Evolutionary conservation across 2,113 vertebrate species (phyloP).

Genomic region (Lamprotornis superbus): DNA sequence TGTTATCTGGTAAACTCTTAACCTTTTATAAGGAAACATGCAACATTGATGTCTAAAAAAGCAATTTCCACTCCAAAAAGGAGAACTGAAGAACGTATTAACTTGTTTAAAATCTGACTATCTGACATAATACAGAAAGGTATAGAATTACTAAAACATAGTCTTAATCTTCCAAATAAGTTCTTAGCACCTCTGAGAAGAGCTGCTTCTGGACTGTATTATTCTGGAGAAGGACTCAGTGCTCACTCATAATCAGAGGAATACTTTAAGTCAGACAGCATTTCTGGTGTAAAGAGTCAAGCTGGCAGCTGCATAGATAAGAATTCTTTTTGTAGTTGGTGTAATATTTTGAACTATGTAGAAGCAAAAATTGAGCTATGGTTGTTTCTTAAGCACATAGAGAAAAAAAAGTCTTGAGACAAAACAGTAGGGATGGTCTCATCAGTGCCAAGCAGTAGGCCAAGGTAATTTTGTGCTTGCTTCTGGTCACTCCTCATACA

Average conservation of each 20-base stretch:
- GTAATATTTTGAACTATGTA: not conserved
- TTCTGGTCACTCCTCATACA: not conserved
- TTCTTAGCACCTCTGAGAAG: not conserved
- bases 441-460: fast-evolving
- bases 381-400: not conserved
- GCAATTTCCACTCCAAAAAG: not conserved
- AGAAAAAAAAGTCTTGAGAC: not conserved
- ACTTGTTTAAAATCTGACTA: not conserved
- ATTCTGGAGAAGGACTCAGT: not conserved
- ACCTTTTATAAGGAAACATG: not conserved
- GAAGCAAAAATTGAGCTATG: not conserved
- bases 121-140: not conserved
- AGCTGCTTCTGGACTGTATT: not conserved
- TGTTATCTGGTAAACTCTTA: not conserved
- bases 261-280: not conserved
- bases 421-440: not conserved
- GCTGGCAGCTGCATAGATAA: not conserved
- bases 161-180: not conserved
- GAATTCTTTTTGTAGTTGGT: not conserved
- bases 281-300: not conserved
- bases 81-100: not conserved
- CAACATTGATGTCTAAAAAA: not conserved
- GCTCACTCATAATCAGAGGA: not conserved
- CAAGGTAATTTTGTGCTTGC: not conserved
- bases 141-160: not conserved